phyloP scores from a whole-genome alignment of 2,113 vertebrate genomes.

The Trichechus manatus region DNA sequence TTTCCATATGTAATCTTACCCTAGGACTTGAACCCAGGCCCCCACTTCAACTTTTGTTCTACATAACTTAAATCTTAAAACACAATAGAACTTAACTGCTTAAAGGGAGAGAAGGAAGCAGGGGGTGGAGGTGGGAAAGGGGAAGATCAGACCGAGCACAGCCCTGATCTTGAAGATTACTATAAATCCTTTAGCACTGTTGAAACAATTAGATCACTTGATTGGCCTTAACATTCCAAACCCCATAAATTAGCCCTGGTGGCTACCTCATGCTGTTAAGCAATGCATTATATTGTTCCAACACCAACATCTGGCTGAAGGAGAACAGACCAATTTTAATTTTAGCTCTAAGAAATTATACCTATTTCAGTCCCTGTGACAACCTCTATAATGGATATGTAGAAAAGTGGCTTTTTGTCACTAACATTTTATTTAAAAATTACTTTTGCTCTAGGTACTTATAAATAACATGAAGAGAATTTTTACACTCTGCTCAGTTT shows the following conservation, averaged over 20 bases:
- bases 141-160: constrained; percentile 37
- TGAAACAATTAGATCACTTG: constrained; percentile 75
- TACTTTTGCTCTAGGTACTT: constrained; percentile 47
- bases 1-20: constrained; percentile 55
- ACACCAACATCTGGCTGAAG: constrained; percentile 24
- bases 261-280: constrained; percentile 29
- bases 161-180: constrained; percentile 59
- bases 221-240: constrained; percentile 66
- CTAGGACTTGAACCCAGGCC: constrained; percentile 44
- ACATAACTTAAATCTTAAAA: constrained; percentile 11
- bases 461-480: constrained; percentile 43
- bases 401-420: constrained; percentile 52
- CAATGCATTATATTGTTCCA: constrained; percentile 39
- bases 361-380: constrained; percentile 23
- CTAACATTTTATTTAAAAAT: constrained; percentile 55
- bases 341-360: constrained; percentile 71
- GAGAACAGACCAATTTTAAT: constrained; percentile 60
- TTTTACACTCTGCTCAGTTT: constrained; percentile 50
- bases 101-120: constrained; percentile 31
- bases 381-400: constrained; percentile 2
- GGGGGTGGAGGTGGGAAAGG: not conserved
- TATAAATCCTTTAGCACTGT: constrained; percentile 65
- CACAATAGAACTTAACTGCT: constrained; percentile 58
- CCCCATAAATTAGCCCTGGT: constrained; percentile 60
- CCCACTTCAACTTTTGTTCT: constrained; percentile 25